Percentiles rank a stretch among this genome's conserved stretches.
These are phyloP conservation scores for Hystrix cristata DNA, from an alignment of 2,113 vertebrate species.

Conservation along the genomic window DNA sequence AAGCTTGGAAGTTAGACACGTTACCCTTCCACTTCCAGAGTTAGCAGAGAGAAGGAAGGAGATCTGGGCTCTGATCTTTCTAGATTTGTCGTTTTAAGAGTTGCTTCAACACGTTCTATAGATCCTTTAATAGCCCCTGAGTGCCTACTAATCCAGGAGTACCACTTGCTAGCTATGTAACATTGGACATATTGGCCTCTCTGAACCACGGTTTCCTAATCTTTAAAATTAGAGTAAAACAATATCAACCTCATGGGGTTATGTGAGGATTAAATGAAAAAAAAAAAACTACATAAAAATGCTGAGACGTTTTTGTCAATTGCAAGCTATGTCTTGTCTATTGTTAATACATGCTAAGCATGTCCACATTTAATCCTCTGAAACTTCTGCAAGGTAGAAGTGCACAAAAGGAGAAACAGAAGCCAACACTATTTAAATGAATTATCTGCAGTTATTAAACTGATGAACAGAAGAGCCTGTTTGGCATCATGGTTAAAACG, in stretches of 20 bases:
- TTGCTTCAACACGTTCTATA: too few relatives aligned
- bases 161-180: background rate
- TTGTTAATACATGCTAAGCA: background rate
- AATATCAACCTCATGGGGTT: background rate
- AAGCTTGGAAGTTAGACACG: background rate
- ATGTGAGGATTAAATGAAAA: background rate
- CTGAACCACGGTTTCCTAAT: background rate
- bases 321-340: background rate
- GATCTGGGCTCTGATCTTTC: background rate
- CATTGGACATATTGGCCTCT: fast-evolving
- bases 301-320: background rate
- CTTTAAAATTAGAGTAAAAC: background rate
- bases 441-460: fast-evolving
- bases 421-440: background rate
- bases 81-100: background rate
- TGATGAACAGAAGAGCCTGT: background rate
- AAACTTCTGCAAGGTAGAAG: background rate
- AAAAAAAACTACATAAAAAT: background rate
- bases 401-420: background rate
- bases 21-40: background rate
- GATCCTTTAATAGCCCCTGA: background rate
- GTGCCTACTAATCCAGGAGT: background rate
- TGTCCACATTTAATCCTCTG: background rate
- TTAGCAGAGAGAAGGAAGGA: background rate
- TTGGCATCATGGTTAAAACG: fast-evolving